Evolutionary conservation across 2,888 invertebrate genomes (phyloP), one percentile per base, ranked within the genome.

Genomic region (Dasysyrphus albostriatus): DNA sequence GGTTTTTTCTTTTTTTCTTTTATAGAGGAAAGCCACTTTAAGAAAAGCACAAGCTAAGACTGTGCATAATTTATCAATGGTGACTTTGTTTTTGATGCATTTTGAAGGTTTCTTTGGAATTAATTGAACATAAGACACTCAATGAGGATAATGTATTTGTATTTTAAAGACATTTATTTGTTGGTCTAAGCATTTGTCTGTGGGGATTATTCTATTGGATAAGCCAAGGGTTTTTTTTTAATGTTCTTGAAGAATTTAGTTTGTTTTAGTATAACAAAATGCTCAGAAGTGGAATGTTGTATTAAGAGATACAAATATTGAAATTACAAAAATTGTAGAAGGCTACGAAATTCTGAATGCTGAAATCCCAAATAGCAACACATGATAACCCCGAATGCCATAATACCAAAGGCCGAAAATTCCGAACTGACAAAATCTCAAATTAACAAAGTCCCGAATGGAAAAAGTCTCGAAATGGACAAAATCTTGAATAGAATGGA

Each of bases 91-190:
- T 69, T 32, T 29, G 42, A 56, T 65, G 72, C 79, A 79, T 54
- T 72, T 79, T 37, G 44, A 49, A 47, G 79, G 79, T 73, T 79
- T 79, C 72, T 49, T 42, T n/a, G 29, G 29, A n/a, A 44, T 59
- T 39, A 61, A 42, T 42, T n/a, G 19, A 49, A 67, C 37, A 49
- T 7, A 67, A 32, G 29, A 44, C 61, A 61, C 44, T 61, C 19
- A 24, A 34, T 12, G 9, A 12, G 49, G 19, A 34, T n/a, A 16
- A 8, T 47, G 47, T 39, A 12, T 44, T 6, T 34, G 34, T 49
- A 19, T 7, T 34, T 10, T 29, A 34, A 49, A 49, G 65, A 14
- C 16, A 65, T 47, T 34, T 65, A 32, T 67, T 67, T 67, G 67
- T 14, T 67, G 34, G 49, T 12, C 14, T 49, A 61, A 61, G 59